A percentile compares a stretch with the other conserved stretches of the same genome.
phyloP scores from a whole-genome alignment of 1,140 invertebrate genomes.

The Diprion similis region DNA sequence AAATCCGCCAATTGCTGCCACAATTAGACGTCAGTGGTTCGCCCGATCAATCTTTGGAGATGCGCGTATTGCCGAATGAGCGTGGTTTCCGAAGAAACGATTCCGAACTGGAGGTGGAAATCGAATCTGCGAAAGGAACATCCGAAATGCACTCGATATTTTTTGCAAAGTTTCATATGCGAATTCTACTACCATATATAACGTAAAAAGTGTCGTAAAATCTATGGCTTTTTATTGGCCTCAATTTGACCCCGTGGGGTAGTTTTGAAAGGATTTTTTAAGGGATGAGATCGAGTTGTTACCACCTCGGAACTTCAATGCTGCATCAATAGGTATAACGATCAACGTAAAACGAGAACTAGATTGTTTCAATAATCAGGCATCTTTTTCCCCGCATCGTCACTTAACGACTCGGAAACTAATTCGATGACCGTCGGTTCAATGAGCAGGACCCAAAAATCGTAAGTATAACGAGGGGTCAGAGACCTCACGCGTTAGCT shows the following conservation, averaged over 20 bases:
- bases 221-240: not conserved
- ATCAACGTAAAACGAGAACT: not conserved
- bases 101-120: too few relatives aligned
- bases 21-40: too few relatives aligned
- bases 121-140: too few relatives aligned
- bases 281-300: not conserved
- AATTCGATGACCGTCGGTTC: not conserved
- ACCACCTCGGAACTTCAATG: not conserved
- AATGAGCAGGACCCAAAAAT: not conserved
- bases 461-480: too few relatives aligned
- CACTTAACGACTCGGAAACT: not conserved
- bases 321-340: not conserved
- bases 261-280: not conserved
- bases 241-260: not conserved
- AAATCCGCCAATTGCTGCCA: too few relatives aligned
- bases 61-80: too few relatives aligned
- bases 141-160: too few relatives aligned
- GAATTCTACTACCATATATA: too few relatives aligned
- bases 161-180: too few relatives aligned
- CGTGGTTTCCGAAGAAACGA: too few relatives aligned
- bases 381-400: not conserved
- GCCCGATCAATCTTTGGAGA: too few relatives aligned
- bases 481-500: too few relatives aligned
- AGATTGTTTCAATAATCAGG: not conserved
- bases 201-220: not conserved